Conservation (phyloP, 1,140 invertebrate species). For the Ganaspis sp. region DNA sequence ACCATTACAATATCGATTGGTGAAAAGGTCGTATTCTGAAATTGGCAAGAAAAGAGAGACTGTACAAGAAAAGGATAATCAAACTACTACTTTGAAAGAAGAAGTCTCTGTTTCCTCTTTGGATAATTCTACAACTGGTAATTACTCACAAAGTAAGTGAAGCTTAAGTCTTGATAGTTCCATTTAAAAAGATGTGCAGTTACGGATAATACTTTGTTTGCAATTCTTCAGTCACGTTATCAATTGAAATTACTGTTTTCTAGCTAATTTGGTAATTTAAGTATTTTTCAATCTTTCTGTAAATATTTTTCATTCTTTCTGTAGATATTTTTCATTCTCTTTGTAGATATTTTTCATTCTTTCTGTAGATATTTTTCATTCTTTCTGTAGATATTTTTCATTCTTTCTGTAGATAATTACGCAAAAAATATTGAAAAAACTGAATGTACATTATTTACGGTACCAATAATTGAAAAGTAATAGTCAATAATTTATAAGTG, state of each 20-base stretch:
- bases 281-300: too few species aligned
- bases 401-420: too few species aligned
- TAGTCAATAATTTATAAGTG: too few species aligned
- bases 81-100: background rate
- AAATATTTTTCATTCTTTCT: too few species aligned
- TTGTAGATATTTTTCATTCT: too few species aligned
- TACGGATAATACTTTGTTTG: background rate
- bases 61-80: slow-evolving; percentile 30
- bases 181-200: background rate
- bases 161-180: background rate
- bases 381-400: too few species aligned
- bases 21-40: slow-evolving; percentile 5
- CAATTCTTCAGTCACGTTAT: background rate
- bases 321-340: too few species aligned
- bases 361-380: too few species aligned
- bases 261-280: too few species aligned
- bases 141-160: background rate
- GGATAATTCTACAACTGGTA: background rate
- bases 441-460: too few species aligned
- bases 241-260: background rate
- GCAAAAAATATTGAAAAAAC: too few species aligned
- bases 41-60: slow-evolving; percentile 43
- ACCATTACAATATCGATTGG: slow-evolving; percentile 44
- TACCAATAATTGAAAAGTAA: too few species aligned
- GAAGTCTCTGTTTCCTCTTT: background rate